Percentiles rank a stretch among this genome's conserved stretches.
phyloP scores from a whole-genome alignment of 2,888 invertebrate species.

The Nymphalis c-album region DNA sequence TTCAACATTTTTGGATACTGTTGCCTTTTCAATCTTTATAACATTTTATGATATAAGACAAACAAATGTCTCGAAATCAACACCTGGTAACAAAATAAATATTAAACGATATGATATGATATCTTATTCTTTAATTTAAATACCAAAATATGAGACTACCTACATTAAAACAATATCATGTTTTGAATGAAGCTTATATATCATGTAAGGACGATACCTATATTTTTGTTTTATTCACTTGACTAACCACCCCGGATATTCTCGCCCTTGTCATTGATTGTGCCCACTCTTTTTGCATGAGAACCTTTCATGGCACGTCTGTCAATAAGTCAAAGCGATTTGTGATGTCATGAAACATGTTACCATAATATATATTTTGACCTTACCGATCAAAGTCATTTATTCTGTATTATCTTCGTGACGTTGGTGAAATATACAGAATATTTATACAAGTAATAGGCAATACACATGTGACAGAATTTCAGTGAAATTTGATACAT shows the following conservation, averaged over 20 bases:
- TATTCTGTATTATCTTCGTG: no score
- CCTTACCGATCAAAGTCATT: no score
- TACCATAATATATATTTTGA: background rate
- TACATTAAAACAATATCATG: background rate
- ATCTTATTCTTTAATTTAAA: background rate
- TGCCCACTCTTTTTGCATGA: conserved; percentile 50
- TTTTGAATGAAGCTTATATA: background rate
- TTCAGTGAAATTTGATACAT: no score
- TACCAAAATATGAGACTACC: background rate
- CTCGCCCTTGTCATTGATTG: conserved; percentile 47
- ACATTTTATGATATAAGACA: no score
- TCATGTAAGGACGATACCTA: background rate
- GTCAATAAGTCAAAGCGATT: conserved; percentile 31
- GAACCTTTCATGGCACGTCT: conserved; percentile 57
- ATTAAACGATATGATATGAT: no score
- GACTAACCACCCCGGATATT: conserved; percentile 51
- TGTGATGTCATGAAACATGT: background rate
- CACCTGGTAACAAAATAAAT: no score
- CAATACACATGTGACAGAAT: no score
- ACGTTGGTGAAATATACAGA: no score
- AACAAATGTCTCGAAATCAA: no score
- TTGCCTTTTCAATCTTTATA: no score
- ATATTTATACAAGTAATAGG: no score
- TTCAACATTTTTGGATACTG: no score
- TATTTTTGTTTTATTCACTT: conserved; percentile 50